These are phyloP conservation scores for Archaeoteleia sp. DNA, from an alignment of 2,888 invertebrate species.

Conservation along the genomic window DNA sequence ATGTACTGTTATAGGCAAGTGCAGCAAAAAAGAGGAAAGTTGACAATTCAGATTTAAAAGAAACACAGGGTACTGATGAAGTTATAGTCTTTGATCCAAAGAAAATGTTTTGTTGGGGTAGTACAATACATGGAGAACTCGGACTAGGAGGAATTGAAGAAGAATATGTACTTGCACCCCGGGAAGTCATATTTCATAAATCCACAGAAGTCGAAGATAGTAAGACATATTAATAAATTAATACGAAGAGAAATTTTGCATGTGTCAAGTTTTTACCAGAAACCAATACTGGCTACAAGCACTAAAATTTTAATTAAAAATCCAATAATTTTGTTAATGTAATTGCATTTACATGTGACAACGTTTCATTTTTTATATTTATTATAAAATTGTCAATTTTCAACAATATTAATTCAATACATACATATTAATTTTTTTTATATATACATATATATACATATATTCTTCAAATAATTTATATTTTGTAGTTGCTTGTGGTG, in stretches of 20 bases:
- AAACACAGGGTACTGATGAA: slow-evolving; percentile 13
- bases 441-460: slow-evolving; percentile 1
- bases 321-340: too few species aligned
- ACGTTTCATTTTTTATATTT: too few species aligned
- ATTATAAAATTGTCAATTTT: too few species aligned
- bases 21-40: slow-evolving; percentile 62
- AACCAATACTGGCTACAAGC: too few species aligned
- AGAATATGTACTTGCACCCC: slow-evolving; percentile 78
- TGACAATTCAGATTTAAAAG: slow-evolving; percentile 46
- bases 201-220: slow-evolving; percentile 72
- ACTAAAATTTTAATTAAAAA: too few species aligned
- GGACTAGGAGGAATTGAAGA: slow-evolving; percentile 87
- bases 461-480: too few species aligned
- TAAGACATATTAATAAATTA: slow-evolving; percentile 57
- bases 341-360: too few species aligned
- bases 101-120: slow-evolving; percentile 85
- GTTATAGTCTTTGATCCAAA: slow-evolving; percentile 34
- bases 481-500: slow-evolving; percentile 84
- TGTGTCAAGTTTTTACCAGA: too few species aligned
- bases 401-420: too few species aligned
- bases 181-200: slow-evolving; percentile 73
- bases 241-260: too few species aligned
- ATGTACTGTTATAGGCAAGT: slow-evolving; percentile 58
- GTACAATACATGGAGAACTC: slow-evolving; percentile 84
- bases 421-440: neutral